Percentiles rank a stretch among this genome's conserved stretches.
Evolutionary conservation across 2,888 invertebrate species (phyloP).

Genomic region (Hanleya hanleyi): DNA sequence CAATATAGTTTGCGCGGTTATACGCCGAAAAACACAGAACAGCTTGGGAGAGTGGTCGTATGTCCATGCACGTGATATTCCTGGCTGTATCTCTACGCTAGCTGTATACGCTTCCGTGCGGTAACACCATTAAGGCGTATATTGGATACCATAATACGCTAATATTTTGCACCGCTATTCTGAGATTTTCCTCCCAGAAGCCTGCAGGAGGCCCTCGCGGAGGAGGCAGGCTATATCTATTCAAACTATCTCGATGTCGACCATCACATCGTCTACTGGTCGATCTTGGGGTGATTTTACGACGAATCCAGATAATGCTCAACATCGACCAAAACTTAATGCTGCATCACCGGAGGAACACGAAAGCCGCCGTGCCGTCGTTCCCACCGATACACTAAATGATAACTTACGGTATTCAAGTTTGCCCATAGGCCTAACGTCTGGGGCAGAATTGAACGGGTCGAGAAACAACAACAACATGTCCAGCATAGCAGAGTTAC

Average conservation of each 20-base stretch:
- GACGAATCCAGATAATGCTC: background rate
- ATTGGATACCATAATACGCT: background rate
- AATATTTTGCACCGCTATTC: background rate
- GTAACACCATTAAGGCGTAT: background rate
- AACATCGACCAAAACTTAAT: no score
- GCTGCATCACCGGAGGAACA: no score
- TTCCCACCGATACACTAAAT: no score
- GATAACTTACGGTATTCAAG: no score
- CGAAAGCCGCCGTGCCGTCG: no score
- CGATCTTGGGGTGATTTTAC: background rate
- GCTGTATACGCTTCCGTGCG: no score
- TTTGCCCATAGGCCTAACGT: background rate
- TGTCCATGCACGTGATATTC: background rate
- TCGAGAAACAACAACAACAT: slow-evolving; percentile 24
- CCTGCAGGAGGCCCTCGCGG: background rate
- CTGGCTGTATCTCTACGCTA: background rate
- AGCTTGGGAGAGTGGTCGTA: background rate
- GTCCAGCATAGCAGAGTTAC: slow-evolving; percentile 70
- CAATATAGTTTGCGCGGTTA: background rate
- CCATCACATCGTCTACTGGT: background rate
- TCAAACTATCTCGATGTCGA: background rate
- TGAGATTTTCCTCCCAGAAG: background rate
- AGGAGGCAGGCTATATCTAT: background rate
- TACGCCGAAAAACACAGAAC: background rate
- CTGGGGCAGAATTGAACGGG: background rate